phyloP scores from a whole-genome alignment of 2,888 invertebrate species.

The Ornithoptera alexandrae region DNA sequence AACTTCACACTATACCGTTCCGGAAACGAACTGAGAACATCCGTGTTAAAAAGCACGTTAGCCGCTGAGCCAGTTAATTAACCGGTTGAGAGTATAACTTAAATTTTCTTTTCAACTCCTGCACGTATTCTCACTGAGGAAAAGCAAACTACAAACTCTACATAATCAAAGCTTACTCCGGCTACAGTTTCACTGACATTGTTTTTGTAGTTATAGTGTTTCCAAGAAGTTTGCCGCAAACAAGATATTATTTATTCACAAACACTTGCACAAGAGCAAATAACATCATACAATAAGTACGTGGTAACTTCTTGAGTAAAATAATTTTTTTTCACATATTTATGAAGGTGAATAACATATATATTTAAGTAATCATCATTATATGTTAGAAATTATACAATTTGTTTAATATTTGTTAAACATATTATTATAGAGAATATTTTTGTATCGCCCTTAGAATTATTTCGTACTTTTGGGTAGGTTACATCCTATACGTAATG shows the following conservation, averaged over 20 bases:
- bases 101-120: conserved; percentile 12
- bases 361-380: not conserved
- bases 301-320: conserved; percentile 21
- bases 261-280: conserved; percentile 1
- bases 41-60: not conserved
- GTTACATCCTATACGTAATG: too few species aligned
- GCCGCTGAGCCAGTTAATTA: too few species aligned
- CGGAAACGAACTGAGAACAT: not conserved
- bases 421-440: too few species aligned
- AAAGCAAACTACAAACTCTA: conserved; percentile 5
- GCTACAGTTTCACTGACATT: conserved; percentile 14
- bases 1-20: too few species aligned
- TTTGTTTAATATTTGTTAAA: too few species aligned
- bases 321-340: not conserved
- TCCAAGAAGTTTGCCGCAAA: not conserved
- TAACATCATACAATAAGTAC: not conserved
- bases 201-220: conserved; percentile 15
- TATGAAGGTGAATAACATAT: not conserved
- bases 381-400: not conserved
- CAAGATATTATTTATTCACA: conserved; percentile 2
- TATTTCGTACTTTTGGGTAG: too few species aligned
- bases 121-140: not conserved
- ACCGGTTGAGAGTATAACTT: not conserved
- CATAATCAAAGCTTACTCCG: conserved; percentile 20
- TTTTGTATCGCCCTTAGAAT: too few species aligned